These are phyloP conservation scores for Aricia agestis DNA, from an alignment of 1,140 invertebrate species.

Conservation along the genomic window DNA sequence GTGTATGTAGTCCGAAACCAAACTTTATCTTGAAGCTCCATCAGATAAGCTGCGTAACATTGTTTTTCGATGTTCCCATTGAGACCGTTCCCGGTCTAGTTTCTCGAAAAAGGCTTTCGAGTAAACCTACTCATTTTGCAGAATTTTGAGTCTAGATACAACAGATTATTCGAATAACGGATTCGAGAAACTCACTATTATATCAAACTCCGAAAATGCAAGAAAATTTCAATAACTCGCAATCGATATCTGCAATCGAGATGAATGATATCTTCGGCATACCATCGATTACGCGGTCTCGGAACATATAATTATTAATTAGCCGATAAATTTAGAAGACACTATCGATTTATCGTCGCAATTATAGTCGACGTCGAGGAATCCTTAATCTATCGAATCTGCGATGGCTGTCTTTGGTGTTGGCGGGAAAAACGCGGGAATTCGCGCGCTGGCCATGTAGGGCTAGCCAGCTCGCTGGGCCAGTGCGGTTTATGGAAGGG, in stretches of 20 bases:
- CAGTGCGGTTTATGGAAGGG: constrained; percentile 34
- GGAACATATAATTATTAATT: not conserved
- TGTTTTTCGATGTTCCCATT: too few relatives aligned
- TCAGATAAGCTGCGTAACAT: too few relatives aligned
- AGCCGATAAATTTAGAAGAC: constrained; percentile 6
- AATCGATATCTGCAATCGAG: not conserved
- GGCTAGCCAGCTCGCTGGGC: constrained; percentile 23
- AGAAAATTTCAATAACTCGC: not conserved
- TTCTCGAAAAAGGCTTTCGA: too few relatives aligned
- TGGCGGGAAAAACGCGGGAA: constrained; percentile 38
- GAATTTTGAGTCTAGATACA: too few relatives aligned
- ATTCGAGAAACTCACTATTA: not conserved
- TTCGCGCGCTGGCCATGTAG: constrained; percentile 34
- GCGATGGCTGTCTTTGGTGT: constrained; percentile 25
- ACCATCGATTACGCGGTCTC: not conserved
- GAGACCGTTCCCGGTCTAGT: too few relatives aligned
- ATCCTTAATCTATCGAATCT: constrained; percentile 12
- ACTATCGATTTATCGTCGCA: constrained; percentile 4
- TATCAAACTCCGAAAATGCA: not conserved
- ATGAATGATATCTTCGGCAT: not conserved
- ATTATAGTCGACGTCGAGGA: not conserved
- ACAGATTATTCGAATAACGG: too few relatives aligned
- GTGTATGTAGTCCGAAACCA: too few relatives aligned
- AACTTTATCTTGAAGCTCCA: too few relatives aligned
- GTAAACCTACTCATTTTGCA: too few relatives aligned